These are phyloP conservation scores for Aurelia sp. DNA, from an alignment of 30 jellyfish, hydroid and myxozoan genomes.

Conservation along the genomic window DNA sequence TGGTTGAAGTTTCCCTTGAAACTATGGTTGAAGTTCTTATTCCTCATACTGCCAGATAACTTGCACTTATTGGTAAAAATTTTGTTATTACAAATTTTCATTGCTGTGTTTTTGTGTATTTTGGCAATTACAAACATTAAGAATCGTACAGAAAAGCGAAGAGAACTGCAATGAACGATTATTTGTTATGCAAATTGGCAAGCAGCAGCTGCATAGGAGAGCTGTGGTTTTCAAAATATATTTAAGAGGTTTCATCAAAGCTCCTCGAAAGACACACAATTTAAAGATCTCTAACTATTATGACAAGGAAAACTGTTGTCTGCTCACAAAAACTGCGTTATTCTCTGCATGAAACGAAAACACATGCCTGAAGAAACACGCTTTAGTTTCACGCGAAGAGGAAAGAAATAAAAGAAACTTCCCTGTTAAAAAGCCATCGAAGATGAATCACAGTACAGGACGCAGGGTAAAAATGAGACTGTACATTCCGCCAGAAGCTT, in stretches of 20 bases:
- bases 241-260: constrained; percentile 1
- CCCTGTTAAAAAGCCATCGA: neutral
- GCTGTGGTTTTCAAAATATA: constrained; percentile 43
- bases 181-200: constrained; percentile 35
- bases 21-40: no score
- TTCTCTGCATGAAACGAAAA: no score
- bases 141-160: no score
- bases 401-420: neutral
- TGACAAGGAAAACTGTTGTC: neutral
- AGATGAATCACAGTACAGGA: constrained; percentile 35
- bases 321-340: neutral
- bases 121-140: no score
- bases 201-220: constrained; percentile 43
- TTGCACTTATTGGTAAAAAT: no score
- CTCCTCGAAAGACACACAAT: constrained; percentile 3
- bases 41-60: no score
- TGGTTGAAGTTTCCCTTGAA: no score
- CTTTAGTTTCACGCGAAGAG: neutral
- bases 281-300: neutral
- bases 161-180: no score
- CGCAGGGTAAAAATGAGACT: constrained; percentile 57
- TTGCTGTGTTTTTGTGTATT: no score
- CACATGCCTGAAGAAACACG: neutral
- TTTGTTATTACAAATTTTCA: no score
- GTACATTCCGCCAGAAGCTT: constrained; percentile 75